phyloP scores from a whole-genome alignment of 2,113 vertebrate species.

The Halichoerus grypus region DNA sequence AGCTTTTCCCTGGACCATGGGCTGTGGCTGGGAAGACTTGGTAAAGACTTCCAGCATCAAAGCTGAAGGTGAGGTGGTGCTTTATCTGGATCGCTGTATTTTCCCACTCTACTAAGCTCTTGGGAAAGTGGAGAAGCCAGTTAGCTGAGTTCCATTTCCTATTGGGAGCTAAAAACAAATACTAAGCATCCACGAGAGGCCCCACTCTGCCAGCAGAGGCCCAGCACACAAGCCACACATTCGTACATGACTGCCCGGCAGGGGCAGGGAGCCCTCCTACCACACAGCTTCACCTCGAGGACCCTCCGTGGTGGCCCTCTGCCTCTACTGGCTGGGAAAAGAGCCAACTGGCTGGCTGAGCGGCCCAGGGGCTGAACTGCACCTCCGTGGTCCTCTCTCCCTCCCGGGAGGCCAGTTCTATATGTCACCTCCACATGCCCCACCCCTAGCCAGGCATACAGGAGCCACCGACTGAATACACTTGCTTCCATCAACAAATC shows the following conservation, averaged over 20 bases:
- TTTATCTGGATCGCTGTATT: not conserved
- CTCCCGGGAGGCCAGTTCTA: not conserved
- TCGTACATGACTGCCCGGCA: accelerated
- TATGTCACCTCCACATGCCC: not conserved
- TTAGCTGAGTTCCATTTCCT: not conserved
- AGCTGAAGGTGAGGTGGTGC: not conserved
- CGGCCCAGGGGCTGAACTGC: not conserved
- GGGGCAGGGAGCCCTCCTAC: not conserved
- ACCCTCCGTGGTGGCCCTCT: not conserved
- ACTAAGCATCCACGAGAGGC: not conserved
- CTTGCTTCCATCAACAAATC: not conserved
- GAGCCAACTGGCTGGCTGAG: not conserved
- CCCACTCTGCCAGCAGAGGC: not conserved
- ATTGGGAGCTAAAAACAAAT: not conserved
- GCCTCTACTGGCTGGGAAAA: not conserved
- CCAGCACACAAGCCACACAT: not conserved
- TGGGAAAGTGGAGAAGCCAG: not conserved
- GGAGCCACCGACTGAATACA: not conserved
- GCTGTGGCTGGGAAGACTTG: not conserved
- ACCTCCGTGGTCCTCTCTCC: not conserved
- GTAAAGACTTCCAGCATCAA: not conserved
- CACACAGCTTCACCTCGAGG: not conserved
- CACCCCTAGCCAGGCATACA: not conserved
- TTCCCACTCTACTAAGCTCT: not conserved
- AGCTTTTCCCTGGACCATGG: not conserved